Evolutionary conservation across 2,113 vertebrate genomes (phyloP).

Genomic region (Albula glossodonta): DNA sequence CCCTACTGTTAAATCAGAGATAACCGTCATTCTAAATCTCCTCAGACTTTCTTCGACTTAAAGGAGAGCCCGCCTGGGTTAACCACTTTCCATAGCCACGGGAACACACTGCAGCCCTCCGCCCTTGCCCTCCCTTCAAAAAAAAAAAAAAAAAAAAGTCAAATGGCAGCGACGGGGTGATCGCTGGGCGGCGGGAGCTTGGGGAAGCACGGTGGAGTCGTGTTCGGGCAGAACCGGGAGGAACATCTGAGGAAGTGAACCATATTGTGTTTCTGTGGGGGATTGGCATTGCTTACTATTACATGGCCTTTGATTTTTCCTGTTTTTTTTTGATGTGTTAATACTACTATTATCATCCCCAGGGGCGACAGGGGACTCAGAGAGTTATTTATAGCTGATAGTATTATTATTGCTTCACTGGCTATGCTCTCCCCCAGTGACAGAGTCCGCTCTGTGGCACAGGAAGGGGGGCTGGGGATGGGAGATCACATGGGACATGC

Average conservation of each 20-base stretch:
- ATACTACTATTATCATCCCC: not conserved
- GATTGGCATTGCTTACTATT: not conserved
- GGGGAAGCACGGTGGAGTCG: not conserved
- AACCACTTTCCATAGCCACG: not conserved
- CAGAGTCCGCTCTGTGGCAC: not conserved
- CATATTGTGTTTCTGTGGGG: not conserved
- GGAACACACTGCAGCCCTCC: not conserved
- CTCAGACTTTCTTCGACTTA: not conserved
- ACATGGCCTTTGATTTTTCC: not conserved
- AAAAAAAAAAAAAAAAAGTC: not conserved
- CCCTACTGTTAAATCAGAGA: not conserved
- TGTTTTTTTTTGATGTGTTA: not conserved
- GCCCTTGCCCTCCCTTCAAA: not conserved
- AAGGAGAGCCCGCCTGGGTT: not conserved
- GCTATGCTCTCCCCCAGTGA: constrained; percentile 39
- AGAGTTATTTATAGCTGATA: constrained; percentile 58
- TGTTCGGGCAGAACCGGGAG: not conserved
- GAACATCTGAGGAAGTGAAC: not conserved
- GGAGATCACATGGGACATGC: not conserved
- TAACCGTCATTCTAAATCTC: not conserved
- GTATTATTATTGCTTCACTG: constrained; percentile 52
- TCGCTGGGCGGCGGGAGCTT: not conserved
- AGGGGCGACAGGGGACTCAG: not conserved
- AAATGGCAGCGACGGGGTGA: not conserved
- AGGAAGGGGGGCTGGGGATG: not conserved